Base-by-base conservation (phyloP, 1,140 invertebrate species). In the Maconellicoccus hirsutus region DNA sequence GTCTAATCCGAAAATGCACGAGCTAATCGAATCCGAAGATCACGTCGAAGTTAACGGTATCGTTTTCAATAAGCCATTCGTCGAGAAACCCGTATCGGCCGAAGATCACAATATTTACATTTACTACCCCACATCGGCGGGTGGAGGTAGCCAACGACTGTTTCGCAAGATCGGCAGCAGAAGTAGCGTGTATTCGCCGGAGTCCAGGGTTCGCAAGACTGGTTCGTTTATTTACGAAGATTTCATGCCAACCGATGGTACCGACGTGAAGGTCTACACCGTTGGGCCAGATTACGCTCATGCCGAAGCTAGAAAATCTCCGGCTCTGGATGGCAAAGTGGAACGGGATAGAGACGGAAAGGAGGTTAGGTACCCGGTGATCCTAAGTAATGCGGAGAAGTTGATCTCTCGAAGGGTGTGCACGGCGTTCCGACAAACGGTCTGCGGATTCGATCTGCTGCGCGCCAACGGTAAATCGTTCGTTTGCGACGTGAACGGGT, bases 31-130 rank as follows among this genome's bases (percentile, higher is more conserved):
- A 79, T 93, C 91, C 1, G 97, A 99, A 79, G 98, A 99, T 82
- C 94, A 98, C 76, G 96, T 99, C 10, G 97, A 99, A 82, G 93
- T 99, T 4, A 96, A 98, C 80, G 96, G 96, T 3, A 87, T 94
- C 23, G 88, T 92, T 1, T 99, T 99, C 77, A 97, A 98, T 78
- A 99, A 98, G 79, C 98, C 98, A 0, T 99, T 99, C 83, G 98
- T 99, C 0, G 98, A 99, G 80, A 98, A 98, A 79, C 96, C 96
- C 0, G 87, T 96, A 52, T 97, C 93, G 22, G 98, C 98, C 0
- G 98, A 99, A 82, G 96, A 99, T 82, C 98, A 99, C 80, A 99
- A 99, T 79, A 98, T 99, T 78, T 98, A 98, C 79, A 99, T 99
- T 76, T 99, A 99, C 81, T 99, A 98, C 82, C 98, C 97, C 0